phyloP scores from a whole-genome alignment of 2,888 invertebrate species.

The Holacanthella duospinosa region DNA sequence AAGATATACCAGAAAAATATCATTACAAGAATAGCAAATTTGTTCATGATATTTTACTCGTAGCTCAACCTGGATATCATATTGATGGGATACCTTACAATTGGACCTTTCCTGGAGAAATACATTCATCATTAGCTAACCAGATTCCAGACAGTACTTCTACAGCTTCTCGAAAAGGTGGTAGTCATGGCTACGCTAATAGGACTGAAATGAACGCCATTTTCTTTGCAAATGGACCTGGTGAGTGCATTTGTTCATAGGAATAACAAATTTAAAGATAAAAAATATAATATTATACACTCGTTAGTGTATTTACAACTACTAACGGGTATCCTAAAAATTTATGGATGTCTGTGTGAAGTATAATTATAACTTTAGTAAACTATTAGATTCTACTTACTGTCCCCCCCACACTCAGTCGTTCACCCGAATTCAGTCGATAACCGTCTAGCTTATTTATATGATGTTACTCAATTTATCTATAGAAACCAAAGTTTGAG shows the following conservation, averaged over 20 bases:
- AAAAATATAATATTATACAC: too few relatives aligned
- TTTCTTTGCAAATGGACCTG: constrained; percentile 40
- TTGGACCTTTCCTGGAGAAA: neutral
- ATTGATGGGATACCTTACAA: constrained; percentile 30
- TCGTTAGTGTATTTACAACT: too few relatives aligned
- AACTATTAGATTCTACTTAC: too few relatives aligned
- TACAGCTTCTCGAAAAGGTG: constrained; percentile 17
- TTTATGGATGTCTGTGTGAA: too few relatives aligned
- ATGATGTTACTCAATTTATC: too few relatives aligned
- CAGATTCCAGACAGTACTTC: constrained; percentile 11
- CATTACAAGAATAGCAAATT: constrained; percentile 43
- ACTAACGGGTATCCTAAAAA: too few relatives aligned
- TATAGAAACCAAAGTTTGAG: too few relatives aligned
- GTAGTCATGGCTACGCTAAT: constrained; percentile 38
- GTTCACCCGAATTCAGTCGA: too few relatives aligned
- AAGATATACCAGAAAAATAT: constrained; percentile 43
- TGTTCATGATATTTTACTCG: constrained; percentile 43
- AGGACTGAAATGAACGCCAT: constrained; percentile 39
- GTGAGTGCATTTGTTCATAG: constrained; percentile 32
- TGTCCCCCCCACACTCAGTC: too few relatives aligned
- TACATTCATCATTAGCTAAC: too few relatives aligned
- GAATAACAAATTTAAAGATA: constrained; percentile 39
- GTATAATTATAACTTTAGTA: too few relatives aligned
- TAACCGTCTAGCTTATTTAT: too few relatives aligned
- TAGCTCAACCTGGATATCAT: constrained; percentile 43